These are phyloP conservation scores for Amblyjoppa fuscipennis DNA, from an alignment of 2,888 invertebrate genomes.

Conservation along the genomic window DNA sequence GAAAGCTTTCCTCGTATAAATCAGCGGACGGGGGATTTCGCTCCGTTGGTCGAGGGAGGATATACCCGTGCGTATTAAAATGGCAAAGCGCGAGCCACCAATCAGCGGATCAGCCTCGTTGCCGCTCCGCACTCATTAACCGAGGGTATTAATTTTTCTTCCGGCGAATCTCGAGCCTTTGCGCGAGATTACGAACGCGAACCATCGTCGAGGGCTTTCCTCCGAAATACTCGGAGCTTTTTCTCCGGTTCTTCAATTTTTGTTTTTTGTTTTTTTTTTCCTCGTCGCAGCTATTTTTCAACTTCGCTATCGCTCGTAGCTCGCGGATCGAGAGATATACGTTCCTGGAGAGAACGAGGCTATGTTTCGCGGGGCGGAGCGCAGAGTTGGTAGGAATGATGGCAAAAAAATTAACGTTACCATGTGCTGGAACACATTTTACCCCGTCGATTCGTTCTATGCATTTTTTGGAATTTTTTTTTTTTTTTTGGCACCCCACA, in stretches of 20 bases:
- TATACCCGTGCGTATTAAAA: conserved; percentile 7
- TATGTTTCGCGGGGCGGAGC: too few species aligned
- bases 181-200: not conserved
- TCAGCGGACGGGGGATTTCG: not conserved
- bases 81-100: conserved; percentile 27
- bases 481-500: too few species aligned
- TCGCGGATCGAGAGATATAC: not conserved
- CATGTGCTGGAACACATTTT: too few species aligned
- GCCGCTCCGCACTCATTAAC: conserved; percentile 21
- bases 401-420: too few species aligned
- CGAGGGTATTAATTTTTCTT: conserved; percentile 22
- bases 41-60: not conserved
- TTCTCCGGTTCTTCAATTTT: not conserved
- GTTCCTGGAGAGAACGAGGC: too few species aligned
- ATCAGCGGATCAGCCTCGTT: conserved; percentile 40
- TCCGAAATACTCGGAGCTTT: not conserved
- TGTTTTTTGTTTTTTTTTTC: not conserved
- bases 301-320: not conserved
- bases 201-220: not conserved
- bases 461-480: too few species aligned
- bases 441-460: too few species aligned
- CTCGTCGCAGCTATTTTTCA: not conserved
- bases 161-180: conserved; percentile 12
- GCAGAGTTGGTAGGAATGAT: too few species aligned
- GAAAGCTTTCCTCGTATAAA: not conserved